Evolutionary conservation across 2,797 vertebrate genomes (phyloP), one percentile per base, ranked within the genome.

Genomic region (Pristis pectinata): DNA sequence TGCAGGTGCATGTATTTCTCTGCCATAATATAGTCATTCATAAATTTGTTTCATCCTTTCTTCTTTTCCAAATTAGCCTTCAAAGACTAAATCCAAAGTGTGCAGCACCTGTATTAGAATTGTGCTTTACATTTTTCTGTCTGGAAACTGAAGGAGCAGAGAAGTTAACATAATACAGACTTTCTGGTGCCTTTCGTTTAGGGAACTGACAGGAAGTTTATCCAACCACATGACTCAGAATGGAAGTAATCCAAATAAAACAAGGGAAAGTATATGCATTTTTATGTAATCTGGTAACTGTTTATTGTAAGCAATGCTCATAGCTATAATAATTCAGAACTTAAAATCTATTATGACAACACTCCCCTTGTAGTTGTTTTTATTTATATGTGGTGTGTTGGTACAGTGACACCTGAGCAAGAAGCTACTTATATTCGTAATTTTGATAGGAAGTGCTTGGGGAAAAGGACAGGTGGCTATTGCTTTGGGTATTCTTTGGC

Each of bases 151-250:
- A 93, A 41, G 24, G 8, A 22, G n/a, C 41, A 74, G 44, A 94
- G 34, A 91, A 7, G 27, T 11, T 53, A 94, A 94, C 44, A 30
- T 27, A 49, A 93, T 17, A 3, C 27, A 94, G 92, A 94, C 92
- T 76, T 94, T 11, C 92, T 94, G 92, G 92, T 94, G 92, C 92
- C 70, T 94, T 76, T 94, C 7, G 67, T 56, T 76, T 94, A 76
- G 15, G 27, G 92, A 94, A 74, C 70, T 56, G 92, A 53, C 41
- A 53, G 70, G 49, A 94, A 94, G 44, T 94, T 76, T 76, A 94
- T 94, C 70, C 7, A 15, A 93, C 24, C 13, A 49, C 44, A 53
- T 76, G 27, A 49, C 30, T 53, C 92, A 94, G 83, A 83, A 37
- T 74, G 41, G 92, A 74, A 34, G 10, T 34, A 13, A 34, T 94